A percentile compares a stretch with the other conserved stretches of the same genome.
Conservation (phyloP, 2,888 invertebrate species). For the Drosophila nr. perissopoda region DNA sequence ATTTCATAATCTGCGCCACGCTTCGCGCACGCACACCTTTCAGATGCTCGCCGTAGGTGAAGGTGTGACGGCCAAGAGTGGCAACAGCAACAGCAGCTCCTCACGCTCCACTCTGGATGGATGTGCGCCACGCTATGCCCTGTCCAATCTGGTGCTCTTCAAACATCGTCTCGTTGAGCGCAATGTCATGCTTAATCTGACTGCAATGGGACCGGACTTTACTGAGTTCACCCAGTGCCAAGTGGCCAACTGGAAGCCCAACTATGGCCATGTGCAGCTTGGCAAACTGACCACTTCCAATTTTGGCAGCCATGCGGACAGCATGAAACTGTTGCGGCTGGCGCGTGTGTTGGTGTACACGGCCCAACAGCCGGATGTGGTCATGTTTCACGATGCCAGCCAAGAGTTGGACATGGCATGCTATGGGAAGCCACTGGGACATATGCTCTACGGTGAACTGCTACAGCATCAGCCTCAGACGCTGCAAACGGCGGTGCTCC, state of each 20-base stretch:
- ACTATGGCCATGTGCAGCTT: constrained; percentile 81
- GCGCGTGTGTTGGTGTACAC: constrained; percentile 87
- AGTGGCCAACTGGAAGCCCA: constrained; percentile 83
- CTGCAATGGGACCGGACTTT: constrained; percentile 84
- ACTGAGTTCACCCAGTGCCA: constrained; percentile 83
- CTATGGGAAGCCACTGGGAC: constrained; percentile 75
- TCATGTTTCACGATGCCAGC: constrained; percentile 82
- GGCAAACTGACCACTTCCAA: constrained; percentile 72
- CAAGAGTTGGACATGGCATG: constrained; percentile 72
- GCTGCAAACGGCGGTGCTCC: constrained; percentile 81
- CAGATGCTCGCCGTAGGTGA: constrained; percentile 82
- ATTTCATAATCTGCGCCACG: constrained; percentile 76
- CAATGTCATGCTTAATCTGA: constrained; percentile 78
- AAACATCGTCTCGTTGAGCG: constrained; percentile 73
- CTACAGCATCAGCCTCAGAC: constrained; percentile 77
- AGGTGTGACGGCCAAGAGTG: constrained; percentile 54
- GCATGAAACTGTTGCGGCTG: constrained; percentile 87
- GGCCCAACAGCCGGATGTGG: constrained; percentile 87
- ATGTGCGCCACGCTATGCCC: constrained; percentile 70
- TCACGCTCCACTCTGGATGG: constrained; percentile 80
- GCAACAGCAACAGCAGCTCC: constrained; percentile 58
- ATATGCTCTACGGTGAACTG: constrained; percentile 82
- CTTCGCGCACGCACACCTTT: constrained; percentile 76
- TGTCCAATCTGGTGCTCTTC: constrained; percentile 84
- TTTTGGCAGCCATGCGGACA: constrained; percentile 75